These are phyloP conservation scores for Lutjanus argentimaculatus DNA, from an alignment of 2,797 vertebrate species.

Conservation along the genomic window DNA sequence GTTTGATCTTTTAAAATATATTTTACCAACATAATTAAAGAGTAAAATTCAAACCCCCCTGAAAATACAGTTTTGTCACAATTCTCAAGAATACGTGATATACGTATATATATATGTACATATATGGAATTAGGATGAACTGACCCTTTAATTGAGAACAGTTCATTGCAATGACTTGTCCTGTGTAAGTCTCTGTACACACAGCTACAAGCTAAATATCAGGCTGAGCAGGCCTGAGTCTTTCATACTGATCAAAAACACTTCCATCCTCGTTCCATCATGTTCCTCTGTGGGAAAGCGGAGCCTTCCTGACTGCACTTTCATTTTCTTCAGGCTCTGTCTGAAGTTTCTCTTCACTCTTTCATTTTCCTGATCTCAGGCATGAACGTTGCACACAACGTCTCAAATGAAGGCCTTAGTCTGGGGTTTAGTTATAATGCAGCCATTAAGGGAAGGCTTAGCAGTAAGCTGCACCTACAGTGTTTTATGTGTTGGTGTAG, in stretches of 20 bases:
- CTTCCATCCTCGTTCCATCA: neutral
- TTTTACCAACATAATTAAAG: too few species aligned
- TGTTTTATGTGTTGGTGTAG: conserved; percentile 34
- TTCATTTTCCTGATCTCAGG: conserved; percentile 29
- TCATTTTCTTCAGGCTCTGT: conserved; percentile 7
- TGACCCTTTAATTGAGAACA: too few species aligned
- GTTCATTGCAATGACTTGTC: neutral
- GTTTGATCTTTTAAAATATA: too few species aligned
- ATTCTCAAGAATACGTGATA: too few species aligned
- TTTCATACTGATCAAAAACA: conserved; percentile 18
- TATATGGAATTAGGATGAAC: too few species aligned
- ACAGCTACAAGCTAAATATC: neutral
- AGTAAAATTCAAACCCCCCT: too few species aligned
- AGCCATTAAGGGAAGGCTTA: conserved; percentile 46
- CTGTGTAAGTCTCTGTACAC: neutral
- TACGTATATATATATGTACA: too few species aligned
- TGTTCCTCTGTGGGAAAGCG: neutral
- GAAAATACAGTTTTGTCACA: too few species aligned
- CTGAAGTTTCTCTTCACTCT: conserved; percentile 22
- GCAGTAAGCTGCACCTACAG: conserved; percentile 33
- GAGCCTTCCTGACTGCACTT: conserved; percentile 17
- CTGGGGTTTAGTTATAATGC: conserved; percentile 54
- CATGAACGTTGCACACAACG: conserved; percentile 16
- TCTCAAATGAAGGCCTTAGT: conserved; percentile 46
- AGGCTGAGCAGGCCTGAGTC: neutral